A percentile compares a stretch with the other conserved stretches of the same genome.
These are phyloP conservation scores for Cotesia chilonis DNA, from an alignment of 1,140 invertebrate species.

Conservation along the genomic window DNA sequence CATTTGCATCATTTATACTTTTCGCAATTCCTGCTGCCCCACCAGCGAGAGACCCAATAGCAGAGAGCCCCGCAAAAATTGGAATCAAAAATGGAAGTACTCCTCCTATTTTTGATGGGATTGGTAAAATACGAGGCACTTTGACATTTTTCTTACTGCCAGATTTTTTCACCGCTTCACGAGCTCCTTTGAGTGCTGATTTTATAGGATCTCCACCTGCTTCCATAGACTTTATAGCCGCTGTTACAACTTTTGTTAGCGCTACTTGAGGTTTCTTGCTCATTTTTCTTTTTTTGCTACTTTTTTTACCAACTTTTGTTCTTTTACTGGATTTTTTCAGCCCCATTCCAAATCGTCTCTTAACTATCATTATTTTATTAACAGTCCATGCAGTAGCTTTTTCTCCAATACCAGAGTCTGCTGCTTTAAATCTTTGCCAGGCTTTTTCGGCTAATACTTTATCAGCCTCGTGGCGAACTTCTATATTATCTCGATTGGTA, in stretches of 20 bases:
- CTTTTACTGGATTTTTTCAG: constrained; percentile 1
- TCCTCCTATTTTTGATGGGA: constrained; percentile 21
- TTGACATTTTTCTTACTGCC: background rate
- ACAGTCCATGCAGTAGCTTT: too few species aligned
- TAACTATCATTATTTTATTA: too few species aligned
- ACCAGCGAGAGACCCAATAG: constrained; percentile 32
- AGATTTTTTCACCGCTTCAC: too few species aligned
- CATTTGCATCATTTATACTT: constrained; percentile 43
- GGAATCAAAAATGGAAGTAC: constrained; percentile 27
- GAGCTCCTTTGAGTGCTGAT: too few species aligned
- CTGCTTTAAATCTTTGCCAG: constrained; percentile 54
- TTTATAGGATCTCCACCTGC: too few species aligned
- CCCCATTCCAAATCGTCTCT: constrained; percentile 38
- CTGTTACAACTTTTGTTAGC: too few species aligned
- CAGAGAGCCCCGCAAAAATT: constrained; percentile 35
- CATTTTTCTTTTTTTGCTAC: too few species aligned
- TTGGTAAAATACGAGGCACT: constrained; percentile 27
- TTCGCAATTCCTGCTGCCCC: constrained; percentile 45
- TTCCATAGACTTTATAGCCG: too few species aligned
- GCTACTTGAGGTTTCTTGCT: too few species aligned
- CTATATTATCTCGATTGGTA: constrained; percentile 27
- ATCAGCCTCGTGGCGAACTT: constrained; percentile 52
- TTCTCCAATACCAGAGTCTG: constrained; percentile 37
- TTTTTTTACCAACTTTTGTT: too few species aligned
- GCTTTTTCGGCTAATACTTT: constrained; percentile 53